A percentile compares a stretch with the other conserved stretches of the same genome.
These are phyloP conservation scores for Porites evermanni DNA, from an alignment of 92 coral and sea anemone genomes.

Conservation along the genomic window DNA sequence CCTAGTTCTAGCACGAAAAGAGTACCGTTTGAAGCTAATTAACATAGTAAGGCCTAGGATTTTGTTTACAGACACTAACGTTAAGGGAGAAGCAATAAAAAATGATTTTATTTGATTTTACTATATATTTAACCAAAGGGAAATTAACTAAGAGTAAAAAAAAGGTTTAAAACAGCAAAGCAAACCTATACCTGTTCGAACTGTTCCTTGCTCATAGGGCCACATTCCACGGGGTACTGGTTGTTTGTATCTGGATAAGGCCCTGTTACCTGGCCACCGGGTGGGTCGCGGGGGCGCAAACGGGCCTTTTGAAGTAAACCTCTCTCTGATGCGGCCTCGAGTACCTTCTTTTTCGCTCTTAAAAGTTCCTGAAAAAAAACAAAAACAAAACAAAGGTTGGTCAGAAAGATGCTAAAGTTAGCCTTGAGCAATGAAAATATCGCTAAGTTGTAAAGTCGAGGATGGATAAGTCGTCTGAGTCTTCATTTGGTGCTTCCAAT, in stretches of 20 bases:
- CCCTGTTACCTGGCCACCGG: conserved; percentile 73
- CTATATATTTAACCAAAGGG: too few relatives aligned
- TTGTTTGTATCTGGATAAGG: conserved; percentile 82
- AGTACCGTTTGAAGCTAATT: too few relatives aligned
- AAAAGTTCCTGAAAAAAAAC: conserved; percentile 51
- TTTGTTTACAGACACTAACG: too few relatives aligned
- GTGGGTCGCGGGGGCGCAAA: conserved; percentile 39
- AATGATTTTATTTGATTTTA: too few relatives aligned
- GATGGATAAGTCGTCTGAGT: too few relatives aligned
- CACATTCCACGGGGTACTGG: conserved; percentile 75
- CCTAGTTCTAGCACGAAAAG: too few relatives aligned
- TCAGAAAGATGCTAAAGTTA: neutral
- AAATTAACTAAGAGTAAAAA: too few relatives aligned
- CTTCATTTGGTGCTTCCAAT: too few relatives aligned
- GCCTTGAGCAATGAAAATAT: neutral
- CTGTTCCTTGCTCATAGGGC: conserved; percentile 77
- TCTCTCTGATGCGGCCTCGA: conserved; percentile 66
- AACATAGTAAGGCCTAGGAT: too few relatives aligned
- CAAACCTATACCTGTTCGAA: conserved; percentile 66
- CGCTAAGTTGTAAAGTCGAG: neutral
- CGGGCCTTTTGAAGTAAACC: conserved; percentile 67
- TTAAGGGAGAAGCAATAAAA: too few relatives aligned
- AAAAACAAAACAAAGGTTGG: neutral
- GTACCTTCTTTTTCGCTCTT: conserved; percentile 56
- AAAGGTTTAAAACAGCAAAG: too few relatives aligned